Evolutionary conservation across 2,888 invertebrate genomes (phyloP), one percentile per base, ranked within the genome.

Genomic region (Eulithis prunata): DNA sequence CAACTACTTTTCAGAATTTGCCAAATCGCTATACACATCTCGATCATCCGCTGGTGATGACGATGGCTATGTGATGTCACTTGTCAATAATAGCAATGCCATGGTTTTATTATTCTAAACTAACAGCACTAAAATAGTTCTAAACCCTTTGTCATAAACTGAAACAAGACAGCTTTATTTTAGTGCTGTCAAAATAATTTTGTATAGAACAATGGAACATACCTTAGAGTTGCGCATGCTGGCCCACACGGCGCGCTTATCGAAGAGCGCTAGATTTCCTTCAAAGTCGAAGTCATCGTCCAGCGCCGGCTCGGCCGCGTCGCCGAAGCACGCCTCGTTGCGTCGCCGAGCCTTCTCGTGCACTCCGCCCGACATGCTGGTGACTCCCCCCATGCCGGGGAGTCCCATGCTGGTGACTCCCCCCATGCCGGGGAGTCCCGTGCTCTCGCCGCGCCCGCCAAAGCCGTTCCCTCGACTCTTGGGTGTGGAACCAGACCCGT

Each of bases 251-350:
- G 88, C 90, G 66, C 79, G 83, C 89, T 98, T 98, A 89, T 98
- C 96, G 89, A 98, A 98, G 56, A 98, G 92, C 28, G 98, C 98
- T 62, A 98, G 93, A 92, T 98, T 98, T 72, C 97, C 97, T 84
- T 98, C 98, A 94, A 98, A 98, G 94, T 98, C 98, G 93, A 98
- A 98, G 78, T 98, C 98, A 82, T 96, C 94, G 73, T 90, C 94
- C 59, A 95, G 85, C 72, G 94, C 89, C 59, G 94, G 94, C 62
- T 95, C 94, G 73, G 96, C 96, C 10, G 95, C 90, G 51, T 96
- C 95, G 38, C 96, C 97, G 89, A 97, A 97, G 83, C 97, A 97
- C 63, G 96, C 96, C 83, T 96, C 96, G 86, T 96, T 95, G 75
- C 94, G 94, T 79, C 94, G 90, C 62, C 94, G 91, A 77, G 89